Conservation (phyloP, 2,888 invertebrate genomes). For the Allolobophora icterica region DNA sequence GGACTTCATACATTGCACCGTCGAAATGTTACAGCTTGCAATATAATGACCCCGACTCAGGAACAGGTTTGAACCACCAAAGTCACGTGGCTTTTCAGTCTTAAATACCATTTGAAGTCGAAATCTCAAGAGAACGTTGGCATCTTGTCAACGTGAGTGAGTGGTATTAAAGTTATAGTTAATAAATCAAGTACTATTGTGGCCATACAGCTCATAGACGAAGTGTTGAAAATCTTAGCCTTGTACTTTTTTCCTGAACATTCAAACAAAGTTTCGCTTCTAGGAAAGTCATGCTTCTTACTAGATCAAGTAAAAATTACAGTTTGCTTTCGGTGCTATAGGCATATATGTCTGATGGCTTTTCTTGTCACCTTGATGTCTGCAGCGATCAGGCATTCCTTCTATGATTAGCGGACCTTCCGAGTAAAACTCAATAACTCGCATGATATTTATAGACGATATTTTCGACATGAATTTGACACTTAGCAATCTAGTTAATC, state of each 20-base stretch:
- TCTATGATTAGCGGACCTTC: background rate
- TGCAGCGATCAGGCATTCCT: background rate
- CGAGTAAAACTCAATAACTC: too few relatives aligned
- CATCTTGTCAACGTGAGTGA: background rate
- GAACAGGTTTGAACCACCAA: background rate
- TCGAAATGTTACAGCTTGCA: background rate
- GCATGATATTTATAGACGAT: too few relatives aligned
- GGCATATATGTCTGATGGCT: background rate
- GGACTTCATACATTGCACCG: background rate
- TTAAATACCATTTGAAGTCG: too few relatives aligned
- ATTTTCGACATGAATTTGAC: too few relatives aligned
- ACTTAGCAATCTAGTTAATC: too few relatives aligned
- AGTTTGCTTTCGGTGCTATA: too few relatives aligned
- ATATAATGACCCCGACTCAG: background rate
- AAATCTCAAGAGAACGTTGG: background rate
- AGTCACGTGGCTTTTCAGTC: too few relatives aligned
- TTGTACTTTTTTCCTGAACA: too few relatives aligned
- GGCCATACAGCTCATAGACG: background rate
- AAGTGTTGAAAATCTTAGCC: too few relatives aligned
- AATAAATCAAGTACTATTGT: background rate
- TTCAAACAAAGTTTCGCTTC: too few relatives aligned
- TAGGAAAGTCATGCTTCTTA: too few relatives aligned
- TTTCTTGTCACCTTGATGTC: background rate
- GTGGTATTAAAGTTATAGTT: background rate
- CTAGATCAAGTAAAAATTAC: too few relatives aligned